Percentiles rank a stretch among this genome's conserved stretches.
phyloP scores from a whole-genome alignment of 2,888 invertebrate genomes.

The Diachrysia chrysitis region DNA sequence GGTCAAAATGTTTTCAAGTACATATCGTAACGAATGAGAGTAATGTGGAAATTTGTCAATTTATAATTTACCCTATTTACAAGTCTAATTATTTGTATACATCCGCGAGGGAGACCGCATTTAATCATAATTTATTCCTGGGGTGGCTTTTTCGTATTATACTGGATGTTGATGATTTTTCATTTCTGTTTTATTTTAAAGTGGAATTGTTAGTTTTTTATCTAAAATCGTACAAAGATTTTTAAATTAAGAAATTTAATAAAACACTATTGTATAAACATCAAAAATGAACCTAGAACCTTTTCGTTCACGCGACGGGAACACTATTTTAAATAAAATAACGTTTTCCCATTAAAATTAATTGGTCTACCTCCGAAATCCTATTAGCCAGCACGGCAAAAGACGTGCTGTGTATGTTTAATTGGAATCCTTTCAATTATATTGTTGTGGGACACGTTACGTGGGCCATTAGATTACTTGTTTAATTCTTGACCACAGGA shows the following conservation, averaged over 20 bases:
- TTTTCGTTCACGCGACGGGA: neutral
- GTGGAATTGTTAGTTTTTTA: neutral
- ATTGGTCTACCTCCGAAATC: constrained; percentile 55
- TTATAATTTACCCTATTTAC: constrained; percentile 77
- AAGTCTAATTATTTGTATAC: constrained; percentile 81
- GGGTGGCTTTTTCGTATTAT: constrained; percentile 68
- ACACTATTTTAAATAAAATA: constrained; percentile 5
- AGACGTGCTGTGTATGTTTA: constrained; percentile 62
- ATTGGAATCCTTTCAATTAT: constrained; percentile 76
- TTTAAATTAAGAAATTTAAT: neutral
- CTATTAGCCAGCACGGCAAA: constrained; percentile 34
- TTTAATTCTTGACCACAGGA: constrained; percentile 88
- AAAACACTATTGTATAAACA: neutral
- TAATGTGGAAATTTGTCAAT: constrained; percentile 64
- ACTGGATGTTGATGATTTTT: constrained; percentile 2
- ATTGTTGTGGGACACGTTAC: constrained; percentile 71
- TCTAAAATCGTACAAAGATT: neutral
- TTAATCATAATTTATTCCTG: constrained; percentile 78
- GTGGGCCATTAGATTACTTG: constrained; percentile 81
- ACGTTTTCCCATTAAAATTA: constrained; percentile 44
- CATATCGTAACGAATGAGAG: constrained; percentile 48
- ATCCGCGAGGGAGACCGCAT: constrained; percentile 69
- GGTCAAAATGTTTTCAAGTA: constrained; percentile 26
- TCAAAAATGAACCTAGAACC: neutral
- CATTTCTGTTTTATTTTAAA: neutral